A percentile compares a stretch with the other conserved stretches of the same genome.
Conservation (phyloP, 2,113 vertebrate genomes). For the Takifugu bimaculatus region DNA sequence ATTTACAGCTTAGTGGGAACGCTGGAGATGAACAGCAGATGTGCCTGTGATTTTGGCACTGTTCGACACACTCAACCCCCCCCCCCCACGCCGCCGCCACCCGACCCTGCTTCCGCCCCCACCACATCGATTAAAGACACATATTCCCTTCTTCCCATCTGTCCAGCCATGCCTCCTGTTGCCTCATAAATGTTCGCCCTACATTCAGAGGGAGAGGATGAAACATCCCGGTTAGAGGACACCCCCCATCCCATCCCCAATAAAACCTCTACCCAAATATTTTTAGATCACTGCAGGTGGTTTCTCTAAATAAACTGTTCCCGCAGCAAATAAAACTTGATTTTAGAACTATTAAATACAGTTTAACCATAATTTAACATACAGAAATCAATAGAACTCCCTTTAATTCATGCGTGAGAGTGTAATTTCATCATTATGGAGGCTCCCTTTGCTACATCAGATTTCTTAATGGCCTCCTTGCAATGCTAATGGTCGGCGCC, state of each 20-base stretch:
- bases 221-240: conserved; percentile 13
- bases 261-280: conserved; percentile 28
- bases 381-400: too few relatives aligned
- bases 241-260: conserved; percentile 6
- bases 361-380: too few relatives aligned
- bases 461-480: too few relatives aligned
- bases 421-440: too few relatives aligned
- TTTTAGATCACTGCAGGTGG: conserved; percentile 29
- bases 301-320: too few relatives aligned
- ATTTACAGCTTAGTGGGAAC: conserved; percentile 57
- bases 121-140: conserved; percentile 38
- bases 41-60: conserved; percentile 54
- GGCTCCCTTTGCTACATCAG: too few relatives aligned
- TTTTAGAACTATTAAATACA: too few relatives aligned
- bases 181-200: conserved; percentile 33
- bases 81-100: conserved; percentile 17
- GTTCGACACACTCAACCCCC: conserved; percentile 41
- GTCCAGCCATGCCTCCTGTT: conserved; percentile 32
- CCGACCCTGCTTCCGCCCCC: conserved; percentile 17
- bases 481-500: too few relatives aligned
- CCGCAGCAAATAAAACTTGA: too few relatives aligned
- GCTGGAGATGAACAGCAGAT: conserved; percentile 61
- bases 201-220: conserved; percentile 27
- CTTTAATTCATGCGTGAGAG: too few relatives aligned
- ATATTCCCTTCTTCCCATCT: conserved; percentile 38